Conservation (phyloP, 64 coral and sea anemone species). For the Porites lutea region DNA sequence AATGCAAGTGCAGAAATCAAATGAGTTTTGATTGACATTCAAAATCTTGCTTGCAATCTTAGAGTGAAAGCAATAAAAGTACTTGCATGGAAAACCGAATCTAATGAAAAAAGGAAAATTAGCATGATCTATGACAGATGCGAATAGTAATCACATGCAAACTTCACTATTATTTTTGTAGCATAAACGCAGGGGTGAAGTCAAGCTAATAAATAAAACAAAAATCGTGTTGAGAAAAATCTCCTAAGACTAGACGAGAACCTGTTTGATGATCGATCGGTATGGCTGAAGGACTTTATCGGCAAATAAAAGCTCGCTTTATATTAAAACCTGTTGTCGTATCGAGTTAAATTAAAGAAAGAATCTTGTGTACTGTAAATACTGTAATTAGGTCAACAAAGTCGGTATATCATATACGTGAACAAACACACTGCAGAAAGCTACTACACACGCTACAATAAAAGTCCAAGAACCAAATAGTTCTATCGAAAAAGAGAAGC, state of each 20-base stretch:
- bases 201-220: not conserved
- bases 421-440: not conserved
- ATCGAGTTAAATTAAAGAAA: conserved; percentile 10
- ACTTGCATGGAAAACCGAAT: too few species aligned
- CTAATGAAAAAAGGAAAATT: too few species aligned
- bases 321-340: not conserved
- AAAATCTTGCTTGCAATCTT: too few species aligned
- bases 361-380: not conserved
- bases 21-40: too few species aligned
- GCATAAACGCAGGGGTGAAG: not conserved
- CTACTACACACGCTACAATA: not conserved
- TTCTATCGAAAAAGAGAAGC: not conserved
- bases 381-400: conserved; percentile 15
- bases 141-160: not conserved
- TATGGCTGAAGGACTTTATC: too few species aligned
- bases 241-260: not conserved
- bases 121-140: not conserved
- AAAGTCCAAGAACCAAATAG: not conserved
- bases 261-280: not conserved
- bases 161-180: not conserved
- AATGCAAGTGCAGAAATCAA: too few species aligned
- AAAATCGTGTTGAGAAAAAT: not conserved
- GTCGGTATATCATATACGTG: not conserved
- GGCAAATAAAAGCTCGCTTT: too few species aligned
- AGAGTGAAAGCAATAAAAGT: too few species aligned